phyloP scores from a whole-genome alignment of 2,113 vertebrate species.

The Melanerpes aurifrons region DNA sequence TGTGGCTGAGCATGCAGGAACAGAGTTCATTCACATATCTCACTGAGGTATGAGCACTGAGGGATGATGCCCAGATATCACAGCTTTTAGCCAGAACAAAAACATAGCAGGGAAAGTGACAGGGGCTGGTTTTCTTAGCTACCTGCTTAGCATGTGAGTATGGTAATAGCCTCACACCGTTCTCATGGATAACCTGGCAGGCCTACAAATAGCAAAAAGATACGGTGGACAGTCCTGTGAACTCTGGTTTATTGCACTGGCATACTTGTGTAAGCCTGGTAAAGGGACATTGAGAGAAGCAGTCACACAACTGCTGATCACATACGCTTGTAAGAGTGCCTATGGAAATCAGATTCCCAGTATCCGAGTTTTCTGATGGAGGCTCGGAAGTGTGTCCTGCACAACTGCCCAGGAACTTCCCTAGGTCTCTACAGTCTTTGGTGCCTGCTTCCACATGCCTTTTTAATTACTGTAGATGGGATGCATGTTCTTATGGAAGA shows the following conservation, averaged over 20 bases:
- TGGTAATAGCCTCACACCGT: accelerated
- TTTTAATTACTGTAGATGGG: not conserved
- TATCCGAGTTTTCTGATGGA: not conserved
- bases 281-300: accelerated
- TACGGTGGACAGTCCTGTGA: accelerated
- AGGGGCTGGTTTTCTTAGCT: not conserved
- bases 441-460: not conserved
- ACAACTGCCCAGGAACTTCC: not conserved
- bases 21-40: accelerated
- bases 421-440: accelerated
- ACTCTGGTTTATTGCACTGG: not conserved
- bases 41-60: accelerated
- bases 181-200: not conserved
- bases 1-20: accelerated
- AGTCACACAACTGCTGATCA: not conserved
- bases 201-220: not conserved
- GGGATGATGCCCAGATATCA: not conserved
- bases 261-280: accelerated
- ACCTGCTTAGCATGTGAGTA: not conserved
- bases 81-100: not conserved
- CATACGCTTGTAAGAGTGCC: accelerated
- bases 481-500: accelerated
- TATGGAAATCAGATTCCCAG: accelerated
- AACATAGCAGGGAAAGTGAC: not conserved
- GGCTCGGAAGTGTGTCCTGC: accelerated